phyloP scores from a whole-genome alignment of 2,797 vertebrate genomes.

The Mionectes olivaceus region DNA sequence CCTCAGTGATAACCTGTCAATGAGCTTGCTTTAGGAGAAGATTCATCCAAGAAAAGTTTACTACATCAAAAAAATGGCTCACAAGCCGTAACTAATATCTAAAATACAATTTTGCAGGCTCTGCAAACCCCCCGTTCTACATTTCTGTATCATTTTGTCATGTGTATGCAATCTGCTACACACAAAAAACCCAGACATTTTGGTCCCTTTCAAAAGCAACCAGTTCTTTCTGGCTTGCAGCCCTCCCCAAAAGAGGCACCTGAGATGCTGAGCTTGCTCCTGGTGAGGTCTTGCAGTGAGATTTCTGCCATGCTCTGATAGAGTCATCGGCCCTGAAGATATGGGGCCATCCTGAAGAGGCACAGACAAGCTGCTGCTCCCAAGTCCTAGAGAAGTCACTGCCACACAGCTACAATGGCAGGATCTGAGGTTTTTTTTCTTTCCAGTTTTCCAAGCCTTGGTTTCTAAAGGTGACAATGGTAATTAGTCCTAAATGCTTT shows the following conservation, averaged over 20 bases:
- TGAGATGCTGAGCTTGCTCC: background rate
- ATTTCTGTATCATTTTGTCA: background rate
- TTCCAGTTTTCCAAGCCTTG: background rate
- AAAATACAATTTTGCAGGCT: background rate
- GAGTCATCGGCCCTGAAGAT: background rate
- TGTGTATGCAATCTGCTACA: fast-evolving
- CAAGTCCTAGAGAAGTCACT: background rate
- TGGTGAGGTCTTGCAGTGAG: background rate
- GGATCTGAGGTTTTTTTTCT: background rate
- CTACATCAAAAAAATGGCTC: background rate
- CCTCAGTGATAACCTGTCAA: background rate
- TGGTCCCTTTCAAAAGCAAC: background rate
- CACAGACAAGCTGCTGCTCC: background rate
- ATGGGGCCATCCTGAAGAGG: background rate
- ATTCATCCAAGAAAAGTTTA: background rate
- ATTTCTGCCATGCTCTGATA: background rate
- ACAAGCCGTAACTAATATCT: background rate
- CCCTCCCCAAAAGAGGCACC: background rate
- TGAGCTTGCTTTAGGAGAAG: background rate
- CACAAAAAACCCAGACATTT: background rate
- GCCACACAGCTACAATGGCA: background rate
- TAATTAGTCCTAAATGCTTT: conserved; percentile 45
- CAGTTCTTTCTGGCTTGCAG: background rate
- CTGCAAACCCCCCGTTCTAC: background rate
- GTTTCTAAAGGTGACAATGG: background rate